Evolutionary conservation across 2,888 invertebrate genomes (phyloP), one percentile per base, ranked within the genome.

Genomic region (Daptonema setosum): DNA sequence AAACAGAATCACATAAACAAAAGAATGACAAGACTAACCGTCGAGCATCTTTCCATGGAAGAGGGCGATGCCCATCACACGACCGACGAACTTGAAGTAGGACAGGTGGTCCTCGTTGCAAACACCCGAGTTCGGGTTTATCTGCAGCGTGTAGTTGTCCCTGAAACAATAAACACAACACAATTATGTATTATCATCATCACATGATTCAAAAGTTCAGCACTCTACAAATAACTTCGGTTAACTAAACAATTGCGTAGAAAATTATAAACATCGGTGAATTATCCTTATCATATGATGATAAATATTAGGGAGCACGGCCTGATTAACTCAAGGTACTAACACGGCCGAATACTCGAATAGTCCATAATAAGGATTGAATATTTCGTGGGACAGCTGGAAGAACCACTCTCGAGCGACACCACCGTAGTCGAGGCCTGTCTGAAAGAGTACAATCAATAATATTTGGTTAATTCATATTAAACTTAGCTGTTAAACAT

Each of bases 341-440:
- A 75, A 83, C 93, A 91, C 91, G 3, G 95, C 95, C 1, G 93
- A 93, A 78, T 97, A 97, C 75, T 97, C 95, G 77, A 97, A 97
- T 56, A 97, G 79, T 0, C 95, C 95, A 75, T 97, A 97, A 74
- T 95, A 97, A 0, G 97, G 97, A 78, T 97, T 97, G 76, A 97
- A 97, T 90, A 97, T 93, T 78, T 97, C 95, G 74, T 91, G 91
- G 1, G 93, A 95, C 17, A 97, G 77, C 28, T 95, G 79, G 78
- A 91, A 97, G 78, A 97, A 97, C 91, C 93, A 95, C 75, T 97
- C 95, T 60, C 95, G 79, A 0, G 91, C 87, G 55, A 93, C 78
- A 22, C 93, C 93, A 57, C 93, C 93, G 74, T 95, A 95, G 75
- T 95, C 95, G 75, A 82, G 25, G 25, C 53, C 53, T 2, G 64